These are phyloP conservation scores for Paramisgurnus dabryanus DNA, from an alignment of 2,113 vertebrate genomes.

Conservation along the genomic window DNA sequence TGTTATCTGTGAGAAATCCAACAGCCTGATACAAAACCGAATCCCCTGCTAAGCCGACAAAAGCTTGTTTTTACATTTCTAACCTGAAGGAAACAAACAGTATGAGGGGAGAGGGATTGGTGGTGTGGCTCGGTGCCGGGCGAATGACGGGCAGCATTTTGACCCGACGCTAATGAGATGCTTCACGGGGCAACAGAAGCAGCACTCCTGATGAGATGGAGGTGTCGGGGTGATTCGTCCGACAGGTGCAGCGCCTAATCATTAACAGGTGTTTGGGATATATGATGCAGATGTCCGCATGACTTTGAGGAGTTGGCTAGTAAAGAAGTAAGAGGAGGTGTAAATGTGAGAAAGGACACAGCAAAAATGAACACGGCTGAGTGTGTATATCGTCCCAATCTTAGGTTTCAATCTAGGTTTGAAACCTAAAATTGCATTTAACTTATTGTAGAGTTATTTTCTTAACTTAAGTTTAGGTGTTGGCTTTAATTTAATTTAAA, in stretches of 20 bases:
- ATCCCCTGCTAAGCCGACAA: neutral
- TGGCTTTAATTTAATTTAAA: no score
- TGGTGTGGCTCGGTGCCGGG: neutral
- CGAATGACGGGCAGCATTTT: slow-evolving; percentile 41
- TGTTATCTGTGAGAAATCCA: no score
- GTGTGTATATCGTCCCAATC: no score
- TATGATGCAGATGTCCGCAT: slow-evolving; percentile 19
- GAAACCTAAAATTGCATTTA: no score
- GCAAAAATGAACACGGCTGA: no score
- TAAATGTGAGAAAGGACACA: no score
- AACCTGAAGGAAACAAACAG: neutral
- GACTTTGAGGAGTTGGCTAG: slow-evolving; percentile 13
- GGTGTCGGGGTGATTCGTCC: slow-evolving; percentile 18
- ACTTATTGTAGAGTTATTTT: no score
- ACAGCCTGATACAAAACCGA: neutral
- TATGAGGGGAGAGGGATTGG: neutral
- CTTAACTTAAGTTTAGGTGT: no score
- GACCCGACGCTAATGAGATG: slow-evolving; percentile 45
- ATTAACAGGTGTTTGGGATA: slow-evolving; percentile 31
- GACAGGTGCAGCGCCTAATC: slow-evolving; percentile 39
- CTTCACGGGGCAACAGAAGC: slow-evolving; percentile 5
- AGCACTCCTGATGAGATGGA: slow-evolving; percentile 35
- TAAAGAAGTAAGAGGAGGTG: no score
- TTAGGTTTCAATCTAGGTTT: no score
- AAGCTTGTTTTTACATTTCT: neutral